Percentiles rank a stretch among this genome's conserved stretches.
Evolutionary conservation across 2,888 invertebrate species (phyloP).

Genomic region (Drosophila maculinotata): DNA sequence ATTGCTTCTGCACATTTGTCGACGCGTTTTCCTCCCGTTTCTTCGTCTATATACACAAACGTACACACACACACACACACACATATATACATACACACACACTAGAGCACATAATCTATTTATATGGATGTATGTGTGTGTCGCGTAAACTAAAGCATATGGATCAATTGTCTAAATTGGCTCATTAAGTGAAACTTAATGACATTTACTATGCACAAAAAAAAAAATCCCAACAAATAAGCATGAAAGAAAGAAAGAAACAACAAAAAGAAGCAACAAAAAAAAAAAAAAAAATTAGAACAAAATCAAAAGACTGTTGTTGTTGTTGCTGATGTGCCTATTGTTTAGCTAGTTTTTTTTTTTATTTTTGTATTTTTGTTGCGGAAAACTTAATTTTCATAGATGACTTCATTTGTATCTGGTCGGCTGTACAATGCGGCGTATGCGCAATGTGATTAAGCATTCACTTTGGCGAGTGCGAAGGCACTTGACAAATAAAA

Average conservation of each 20-base stretch:
- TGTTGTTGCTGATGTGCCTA: conserved; percentile 28
- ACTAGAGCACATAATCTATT: conserved; percentile 41
- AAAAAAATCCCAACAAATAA: conserved; percentile 29
- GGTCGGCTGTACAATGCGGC: conserved; percentile 41
- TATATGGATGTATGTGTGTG: conserved; percentile 45
- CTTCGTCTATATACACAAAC: conserved; percentile 26
- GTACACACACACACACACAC: conserved; percentile 16
- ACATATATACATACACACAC: conserved; percentile 18
- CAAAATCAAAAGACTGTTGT: conserved; percentile 46
- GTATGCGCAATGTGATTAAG: conserved; percentile 54
- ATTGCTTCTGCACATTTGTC: conserved; percentile 50
- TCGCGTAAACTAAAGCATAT: conserved; percentile 78
- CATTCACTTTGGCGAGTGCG: conserved; percentile 19
- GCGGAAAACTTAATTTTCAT: conserved; percentile 60
- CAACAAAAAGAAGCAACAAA: conserved; percentile 17
- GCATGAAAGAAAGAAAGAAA: conserved; percentile 37
- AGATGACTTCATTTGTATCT: conserved; percentile 62
- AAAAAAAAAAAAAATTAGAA: conserved; percentile 30
- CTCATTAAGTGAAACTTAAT: conserved; percentile 80
- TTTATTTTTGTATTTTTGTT: conserved; percentile 29
- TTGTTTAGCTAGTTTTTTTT: conserved; percentile 30
- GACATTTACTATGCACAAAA: conserved; percentile 76
- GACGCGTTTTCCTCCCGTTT: conserved; percentile 46
- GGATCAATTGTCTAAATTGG: conserved; percentile 80
- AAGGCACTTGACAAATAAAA: conserved; percentile 19